Evolutionary conservation across 2,113 vertebrate genomes (phyloP).

Genomic region (Geococcyx californianus): DNA sequence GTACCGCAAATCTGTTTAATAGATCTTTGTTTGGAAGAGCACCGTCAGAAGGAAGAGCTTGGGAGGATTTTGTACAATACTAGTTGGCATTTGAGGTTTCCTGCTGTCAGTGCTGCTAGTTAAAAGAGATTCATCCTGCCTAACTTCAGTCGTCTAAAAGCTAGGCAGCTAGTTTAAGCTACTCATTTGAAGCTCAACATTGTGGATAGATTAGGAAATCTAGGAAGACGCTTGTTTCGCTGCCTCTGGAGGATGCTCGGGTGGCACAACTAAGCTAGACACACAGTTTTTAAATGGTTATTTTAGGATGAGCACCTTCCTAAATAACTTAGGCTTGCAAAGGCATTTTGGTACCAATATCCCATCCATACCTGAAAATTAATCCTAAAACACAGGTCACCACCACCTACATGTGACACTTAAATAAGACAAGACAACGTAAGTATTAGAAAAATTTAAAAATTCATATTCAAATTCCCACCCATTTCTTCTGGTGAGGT

Average conservation of each 20-base stretch:
- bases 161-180: not conserved
- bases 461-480: not conserved
- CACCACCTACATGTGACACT: not conserved
- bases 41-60: not conserved
- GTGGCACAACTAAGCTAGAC: not conserved
- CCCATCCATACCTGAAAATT: not conserved
- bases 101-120: not conserved
- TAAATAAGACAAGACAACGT: not conserved
- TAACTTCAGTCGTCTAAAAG: not conserved
- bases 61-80: not conserved
- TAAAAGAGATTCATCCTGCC: not conserved
- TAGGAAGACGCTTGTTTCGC: not conserved
- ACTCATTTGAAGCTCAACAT: not conserved
- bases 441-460: not conserved
- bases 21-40: slow-evolving; percentile 43
- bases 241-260: not conserved
- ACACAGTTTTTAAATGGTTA: not conserved
- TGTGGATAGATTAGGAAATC: not conserved
- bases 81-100: not conserved
- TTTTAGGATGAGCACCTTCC: not conserved
- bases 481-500: not conserved
- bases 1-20: not conserved
- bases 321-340: not conserved
- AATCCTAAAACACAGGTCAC: not conserved
- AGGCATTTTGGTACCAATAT: not conserved